These are phyloP conservation scores for Germaria angustata DNA, from an alignment of 2,888 invertebrate genomes.

Conservation along the genomic window DNA sequence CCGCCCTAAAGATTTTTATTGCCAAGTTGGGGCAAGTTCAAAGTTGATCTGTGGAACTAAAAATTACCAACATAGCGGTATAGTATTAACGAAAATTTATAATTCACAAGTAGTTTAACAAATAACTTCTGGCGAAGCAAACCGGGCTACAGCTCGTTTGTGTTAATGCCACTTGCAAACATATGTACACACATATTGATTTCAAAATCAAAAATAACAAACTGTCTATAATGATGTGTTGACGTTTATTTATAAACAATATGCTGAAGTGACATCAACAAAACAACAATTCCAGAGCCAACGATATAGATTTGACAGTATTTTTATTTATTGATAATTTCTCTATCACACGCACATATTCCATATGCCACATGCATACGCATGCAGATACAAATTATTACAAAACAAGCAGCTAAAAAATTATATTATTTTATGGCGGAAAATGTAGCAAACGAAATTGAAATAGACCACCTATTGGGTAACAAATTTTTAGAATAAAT, in stretches of 20 bases:
- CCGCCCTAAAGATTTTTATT: no score
- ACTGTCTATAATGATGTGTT: slow-evolving; percentile 41
- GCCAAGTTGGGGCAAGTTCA: no score
- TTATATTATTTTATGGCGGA: slow-evolving; percentile 43
- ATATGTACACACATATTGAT: background rate
- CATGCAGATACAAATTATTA: background rate
- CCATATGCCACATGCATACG: background rate
- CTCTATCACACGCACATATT: background rate
- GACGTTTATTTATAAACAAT: slow-evolving; percentile 62
- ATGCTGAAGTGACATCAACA: slow-evolving; percentile 44
- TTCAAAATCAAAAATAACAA: slow-evolving; percentile 28
- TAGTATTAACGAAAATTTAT: no score
- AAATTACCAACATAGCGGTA: no score
- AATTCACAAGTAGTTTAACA: no score
- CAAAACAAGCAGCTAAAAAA: slow-evolving; percentile 15
- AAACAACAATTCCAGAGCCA: slow-evolving; percentile 16
- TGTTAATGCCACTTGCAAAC: no score
- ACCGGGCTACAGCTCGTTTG: background rate
- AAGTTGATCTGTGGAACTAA: no score
- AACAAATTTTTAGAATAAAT: slow-evolving; percentile 14
- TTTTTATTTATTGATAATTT: slow-evolving; percentile 7
- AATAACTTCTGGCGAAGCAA: background rate
- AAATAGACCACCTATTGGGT: slow-evolving; percentile 43
- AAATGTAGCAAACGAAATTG: slow-evolving; percentile 16
- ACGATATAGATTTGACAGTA: background rate